A percentile compares a stretch with the other conserved stretches of the same genome.
These are phyloP conservation scores for Conus ventricosus DNA, from an alignment of 1,140 invertebrate species.

Conservation along the genomic window DNA sequence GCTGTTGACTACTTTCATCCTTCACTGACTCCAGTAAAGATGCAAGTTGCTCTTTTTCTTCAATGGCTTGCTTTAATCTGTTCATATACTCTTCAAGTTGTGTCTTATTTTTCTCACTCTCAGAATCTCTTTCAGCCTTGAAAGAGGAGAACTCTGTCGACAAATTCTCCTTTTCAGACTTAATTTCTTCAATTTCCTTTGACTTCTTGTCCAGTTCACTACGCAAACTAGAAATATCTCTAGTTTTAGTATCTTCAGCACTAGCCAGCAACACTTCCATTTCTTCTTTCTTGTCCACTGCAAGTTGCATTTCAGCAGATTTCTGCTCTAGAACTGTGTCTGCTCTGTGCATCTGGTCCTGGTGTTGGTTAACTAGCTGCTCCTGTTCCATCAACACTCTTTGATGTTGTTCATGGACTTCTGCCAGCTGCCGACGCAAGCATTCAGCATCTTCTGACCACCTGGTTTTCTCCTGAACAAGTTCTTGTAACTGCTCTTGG, in stretches of 20 bases:
- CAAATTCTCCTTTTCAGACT: conserved; percentile 27
- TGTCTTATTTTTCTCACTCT: background rate
- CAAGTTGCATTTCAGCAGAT: conserved; percentile 9
- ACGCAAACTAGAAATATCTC: background rate
- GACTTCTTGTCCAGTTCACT: conserved; percentile 12
- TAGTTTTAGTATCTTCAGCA: background rate
- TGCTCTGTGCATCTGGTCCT: background rate
- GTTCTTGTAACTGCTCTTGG: background rate
- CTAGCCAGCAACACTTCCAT: background rate
- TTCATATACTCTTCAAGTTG: background rate
- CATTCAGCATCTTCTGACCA: background rate
- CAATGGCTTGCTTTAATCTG: background rate
- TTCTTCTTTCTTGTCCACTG: conserved; percentile 8
- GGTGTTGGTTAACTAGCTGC: background rate
- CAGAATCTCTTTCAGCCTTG: background rate
- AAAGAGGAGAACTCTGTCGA: background rate
- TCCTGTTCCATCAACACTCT: background rate
- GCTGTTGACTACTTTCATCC: background rate
- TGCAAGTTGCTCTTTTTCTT: background rate
- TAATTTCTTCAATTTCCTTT: conserved; percentile 20
- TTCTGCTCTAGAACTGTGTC: conserved; percentile 14
- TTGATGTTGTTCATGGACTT: conserved; percentile 1
- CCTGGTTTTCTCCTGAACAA: background rate
- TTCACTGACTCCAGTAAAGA: background rate
- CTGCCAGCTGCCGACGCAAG: conserved; percentile 14